These are phyloP conservation scores for Catharus ustulatus DNA, from an alignment of 2,797 vertebrate genomes.

Conservation along the genomic window DNA sequence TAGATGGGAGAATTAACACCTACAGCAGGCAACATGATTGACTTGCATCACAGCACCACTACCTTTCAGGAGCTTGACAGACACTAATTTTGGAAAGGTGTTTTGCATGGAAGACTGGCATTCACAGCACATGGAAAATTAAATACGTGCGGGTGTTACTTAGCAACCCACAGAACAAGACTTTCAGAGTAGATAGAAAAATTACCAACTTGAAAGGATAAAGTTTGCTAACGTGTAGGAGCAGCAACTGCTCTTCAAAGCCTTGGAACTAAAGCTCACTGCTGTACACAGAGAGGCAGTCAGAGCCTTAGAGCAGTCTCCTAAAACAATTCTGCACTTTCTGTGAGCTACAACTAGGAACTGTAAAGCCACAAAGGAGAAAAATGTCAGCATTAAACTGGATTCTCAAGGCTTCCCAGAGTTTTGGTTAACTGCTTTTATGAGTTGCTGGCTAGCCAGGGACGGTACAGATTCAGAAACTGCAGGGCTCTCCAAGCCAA, in stretches of 20 bases:
- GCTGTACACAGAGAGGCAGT: background rate
- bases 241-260: background rate
- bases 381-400: background rate
- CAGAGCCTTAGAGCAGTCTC: background rate
- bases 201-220: background rate
- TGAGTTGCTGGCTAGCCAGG: background rate
- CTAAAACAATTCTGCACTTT: background rate
- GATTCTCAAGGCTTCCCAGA: background rate
- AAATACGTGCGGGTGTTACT: conserved; percentile 34
- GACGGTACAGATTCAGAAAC: background rate
- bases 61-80: conserved; percentile 58
- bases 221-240: conserved; percentile 26
- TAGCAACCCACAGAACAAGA: conserved; percentile 58
- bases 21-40: conserved; percentile 51
- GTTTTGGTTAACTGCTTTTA: background rate
- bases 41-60: conserved; percentile 48
- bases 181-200: conserved; percentile 30
- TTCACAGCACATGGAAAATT: conserved; percentile 40
- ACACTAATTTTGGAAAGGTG: conserved; percentile 65
- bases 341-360: background rate
- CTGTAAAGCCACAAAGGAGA: background rate
- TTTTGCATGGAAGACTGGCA: conserved; percentile 57
- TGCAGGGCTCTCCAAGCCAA: background rate
- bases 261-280: background rate
- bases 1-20: conserved; percentile 36